Conservation (phyloP, 2,113 vertebrate species). For the Saccopteryx leptura region DNA sequence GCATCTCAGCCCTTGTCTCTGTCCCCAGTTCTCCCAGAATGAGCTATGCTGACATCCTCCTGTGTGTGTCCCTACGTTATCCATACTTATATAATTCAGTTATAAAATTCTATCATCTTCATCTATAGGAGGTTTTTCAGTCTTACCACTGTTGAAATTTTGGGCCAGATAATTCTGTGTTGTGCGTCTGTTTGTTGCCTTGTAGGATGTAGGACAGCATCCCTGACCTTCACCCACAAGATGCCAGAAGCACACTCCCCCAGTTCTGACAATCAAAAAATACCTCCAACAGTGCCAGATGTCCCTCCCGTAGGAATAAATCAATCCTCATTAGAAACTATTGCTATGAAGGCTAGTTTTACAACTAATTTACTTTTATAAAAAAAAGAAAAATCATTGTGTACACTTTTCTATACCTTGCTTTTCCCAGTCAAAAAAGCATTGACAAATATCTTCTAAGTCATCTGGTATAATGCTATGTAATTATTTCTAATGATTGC, state of each 20-base stretch:
- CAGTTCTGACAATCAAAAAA: rapidly evolving
- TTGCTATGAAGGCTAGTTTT: background rate
- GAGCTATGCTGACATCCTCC: background rate
- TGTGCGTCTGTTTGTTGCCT: background rate
- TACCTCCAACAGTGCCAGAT: rapidly evolving
- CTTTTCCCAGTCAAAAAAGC: background rate
- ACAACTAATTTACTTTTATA: background rate
- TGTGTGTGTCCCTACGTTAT: rapidly evolving
- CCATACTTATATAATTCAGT: background rate
- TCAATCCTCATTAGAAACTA: background rate
- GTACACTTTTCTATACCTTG: background rate
- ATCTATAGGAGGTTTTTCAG: rapidly evolving
- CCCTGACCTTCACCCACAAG: too few relatives aligned
- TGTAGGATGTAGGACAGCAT: rapidly evolving
- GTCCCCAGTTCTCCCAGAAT: background rate
- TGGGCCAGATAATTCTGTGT: background rate
- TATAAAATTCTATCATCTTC: background rate
- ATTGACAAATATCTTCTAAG: background rate
- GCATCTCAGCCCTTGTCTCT: background rate
- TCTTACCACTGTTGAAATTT: rapidly evolving
- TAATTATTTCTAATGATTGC: background rate
- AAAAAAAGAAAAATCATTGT: background rate
- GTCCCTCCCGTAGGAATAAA: too few relatives aligned
- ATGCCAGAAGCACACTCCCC: background rate
- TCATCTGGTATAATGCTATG: background rate